Evolutionary conservation across 2,113 vertebrate genomes (phyloP).

Genomic region (Falcunculus frontatus): DNA sequence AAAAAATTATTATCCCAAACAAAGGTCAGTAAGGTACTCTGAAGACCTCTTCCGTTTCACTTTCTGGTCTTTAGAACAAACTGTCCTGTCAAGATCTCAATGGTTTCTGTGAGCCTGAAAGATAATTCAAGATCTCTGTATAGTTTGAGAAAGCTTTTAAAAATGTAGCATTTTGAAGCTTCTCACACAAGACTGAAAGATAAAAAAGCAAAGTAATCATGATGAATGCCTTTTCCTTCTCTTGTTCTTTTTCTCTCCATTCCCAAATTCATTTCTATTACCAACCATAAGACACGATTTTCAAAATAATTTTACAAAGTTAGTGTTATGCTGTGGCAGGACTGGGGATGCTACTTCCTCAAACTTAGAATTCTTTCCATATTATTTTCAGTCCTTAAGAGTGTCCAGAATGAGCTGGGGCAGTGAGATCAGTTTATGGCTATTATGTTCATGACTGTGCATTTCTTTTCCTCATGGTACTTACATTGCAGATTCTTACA

Average conservation of each 20-base stretch:
- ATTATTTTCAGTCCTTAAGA: background rate
- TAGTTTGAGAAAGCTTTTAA: background rate
- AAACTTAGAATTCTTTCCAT: background rate
- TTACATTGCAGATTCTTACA: background rate
- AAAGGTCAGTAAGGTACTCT: background rate
- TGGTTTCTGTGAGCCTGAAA: background rate
- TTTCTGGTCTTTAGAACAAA: background rate
- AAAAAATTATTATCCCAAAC: background rate
- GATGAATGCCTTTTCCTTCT: background rate
- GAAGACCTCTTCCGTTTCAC: background rate
- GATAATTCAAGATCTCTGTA: background rate
- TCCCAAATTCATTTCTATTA: background rate
- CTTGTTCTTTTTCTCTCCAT: background rate
- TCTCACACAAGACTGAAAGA: background rate
- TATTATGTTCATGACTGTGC: background rate
- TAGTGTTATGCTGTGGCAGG: background rate
- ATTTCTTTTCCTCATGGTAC: background rate
- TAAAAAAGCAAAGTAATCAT: background rate
- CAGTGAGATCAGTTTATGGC: background rate
- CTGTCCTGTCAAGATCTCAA: background rate
- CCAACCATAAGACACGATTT: background rate
- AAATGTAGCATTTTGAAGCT: background rate
- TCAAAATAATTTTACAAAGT: background rate
- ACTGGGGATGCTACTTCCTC: background rate
- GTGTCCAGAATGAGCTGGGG: background rate